phyloP scores from a whole-genome alignment of 2,797 vertebrate genomes.

The Myotis pilosus region DNA sequence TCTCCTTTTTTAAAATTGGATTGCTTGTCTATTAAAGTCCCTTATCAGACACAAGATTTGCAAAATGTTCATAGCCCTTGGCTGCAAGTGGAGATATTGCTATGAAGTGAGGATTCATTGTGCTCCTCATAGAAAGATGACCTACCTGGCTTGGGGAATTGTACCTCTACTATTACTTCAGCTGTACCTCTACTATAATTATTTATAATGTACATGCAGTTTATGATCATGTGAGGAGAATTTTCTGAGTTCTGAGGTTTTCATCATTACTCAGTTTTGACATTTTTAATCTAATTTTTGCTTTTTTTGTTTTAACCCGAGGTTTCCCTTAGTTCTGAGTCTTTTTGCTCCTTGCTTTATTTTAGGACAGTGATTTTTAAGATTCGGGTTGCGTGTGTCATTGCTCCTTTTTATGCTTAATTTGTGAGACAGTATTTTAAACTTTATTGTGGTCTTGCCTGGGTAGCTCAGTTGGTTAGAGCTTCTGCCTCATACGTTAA shows the following conservation, averaged over 20 bases:
- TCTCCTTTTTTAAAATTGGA: not conserved
- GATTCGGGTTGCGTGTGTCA: not conserved
- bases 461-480: not conserved
- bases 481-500: not conserved
- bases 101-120: not conserved
- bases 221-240: slow-evolving; percentile 10
- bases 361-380: not conserved
- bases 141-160: not conserved
- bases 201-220: not conserved
- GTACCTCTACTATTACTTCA: not conserved
- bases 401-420: not conserved
- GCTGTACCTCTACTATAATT: not conserved
- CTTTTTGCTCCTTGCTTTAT: slow-evolving; percentile 11
- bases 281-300: not conserved
- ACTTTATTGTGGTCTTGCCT: not conserved
- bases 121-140: not conserved
- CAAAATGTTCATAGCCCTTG: slow-evolving; percentile 12
- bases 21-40: not conserved
- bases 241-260: not conserved
- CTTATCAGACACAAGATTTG: not conserved
- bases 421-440: not conserved
- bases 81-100: not conserved
- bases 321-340: slow-evolving; percentile 26
- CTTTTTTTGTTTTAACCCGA: not conserved
- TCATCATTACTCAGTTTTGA: slow-evolving; percentile 29